Evolutionary conservation across 2,113 vertebrate genomes (phyloP).

Genomic region (Podarcis cretensis): DNA sequence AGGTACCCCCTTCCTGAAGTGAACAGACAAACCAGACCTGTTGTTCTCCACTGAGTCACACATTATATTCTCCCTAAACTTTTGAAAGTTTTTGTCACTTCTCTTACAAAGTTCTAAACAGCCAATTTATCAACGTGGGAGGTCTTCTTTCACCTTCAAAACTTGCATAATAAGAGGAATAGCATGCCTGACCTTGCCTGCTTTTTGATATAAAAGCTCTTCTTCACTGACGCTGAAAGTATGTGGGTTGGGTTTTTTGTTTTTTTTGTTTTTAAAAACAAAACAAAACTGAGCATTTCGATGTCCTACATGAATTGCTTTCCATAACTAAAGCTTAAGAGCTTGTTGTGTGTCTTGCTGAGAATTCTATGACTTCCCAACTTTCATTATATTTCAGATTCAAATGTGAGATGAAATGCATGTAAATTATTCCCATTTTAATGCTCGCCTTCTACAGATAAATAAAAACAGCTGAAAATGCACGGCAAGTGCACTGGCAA

Average conservation of each 20-base stretch:
- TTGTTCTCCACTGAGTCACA: not conserved
- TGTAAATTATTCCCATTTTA: conserved; percentile 29
- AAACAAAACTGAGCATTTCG: rapidly evolving
- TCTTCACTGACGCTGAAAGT: conserved; percentile 1
- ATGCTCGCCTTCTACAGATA: conserved; percentile 18
- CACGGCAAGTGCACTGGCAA: conserved; percentile 1
- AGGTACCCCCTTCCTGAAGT: not conserved
- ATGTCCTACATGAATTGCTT: not conserved
- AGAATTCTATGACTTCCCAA: conserved; percentile 37
- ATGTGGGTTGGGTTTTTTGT: too few relatives aligned
- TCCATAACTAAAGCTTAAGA: conserved; percentile 23
- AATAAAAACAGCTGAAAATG: conserved; percentile 10
- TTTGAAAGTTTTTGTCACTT: not conserved
- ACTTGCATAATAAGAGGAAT: conserved; percentile 10
- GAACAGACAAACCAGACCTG: not conserved
- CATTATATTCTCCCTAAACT: not conserved
- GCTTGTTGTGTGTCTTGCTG: conserved; percentile 26
- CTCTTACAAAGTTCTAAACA: not conserved
- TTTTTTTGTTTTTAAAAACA: not conserved
- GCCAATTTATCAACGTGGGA: conserved; percentile 16
- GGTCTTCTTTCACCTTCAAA: conserved; percentile 28
- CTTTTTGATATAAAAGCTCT: not conserved
- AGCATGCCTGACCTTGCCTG: conserved; percentile 15
- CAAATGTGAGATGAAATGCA: not conserved
- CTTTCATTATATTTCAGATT: conserved; percentile 24